Base-by-base conservation (phyloP, 2,888 invertebrate genomes). In the Empis stercorea region DNA sequence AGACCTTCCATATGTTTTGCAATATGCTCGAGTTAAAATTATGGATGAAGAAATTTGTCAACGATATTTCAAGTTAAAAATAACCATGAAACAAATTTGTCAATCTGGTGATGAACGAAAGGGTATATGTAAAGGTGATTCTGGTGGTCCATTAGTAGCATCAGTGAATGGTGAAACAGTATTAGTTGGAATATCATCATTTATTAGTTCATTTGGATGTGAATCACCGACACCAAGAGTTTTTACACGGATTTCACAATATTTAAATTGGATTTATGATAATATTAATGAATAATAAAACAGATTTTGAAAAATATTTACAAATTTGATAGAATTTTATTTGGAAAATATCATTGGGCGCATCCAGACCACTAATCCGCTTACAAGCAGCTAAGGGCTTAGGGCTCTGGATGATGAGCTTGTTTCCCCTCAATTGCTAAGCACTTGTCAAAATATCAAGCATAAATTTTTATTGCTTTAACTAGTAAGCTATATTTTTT, bases 181-280 rank as follows among this genome's bases (percentile, higher is more conserved):
- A 15, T 46, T 66, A 27, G 57, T 68, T 49, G 67, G 66, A 3
- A 57, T 57, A 16, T 62, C 66, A 1, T 65, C 68, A 11, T 68
- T 61, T 38, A 65, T 64, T 23, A 59, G 61, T 48, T 45, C 49
- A 13, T 30, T 62, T 1, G 66, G 67, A 27, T 68, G 68, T 43
- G 62, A 63, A 54, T 20, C 36, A 1, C 61, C 62, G 10, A 65
- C 58, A 54, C 67, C 68, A 13, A 62, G 61, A 30, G 65, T 63
- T 3, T 67, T 64, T 52, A 68, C 65, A 1, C 59, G 67, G 20
- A 51, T 64, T 17, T 61, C 63, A 15, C 50, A 56, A 6, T 65
- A 56, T 50, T 45, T 65, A 51, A 61, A 63, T 48, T 66, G 68
- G 68, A 66, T 66, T 39, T 55, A 58, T 20, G 39, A 42, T 0